Evolutionary conservation across 2,888 invertebrate genomes (phyloP), one percentile per base, ranked within the genome.

Genomic region (Ectemnius cavifrons): DNA sequence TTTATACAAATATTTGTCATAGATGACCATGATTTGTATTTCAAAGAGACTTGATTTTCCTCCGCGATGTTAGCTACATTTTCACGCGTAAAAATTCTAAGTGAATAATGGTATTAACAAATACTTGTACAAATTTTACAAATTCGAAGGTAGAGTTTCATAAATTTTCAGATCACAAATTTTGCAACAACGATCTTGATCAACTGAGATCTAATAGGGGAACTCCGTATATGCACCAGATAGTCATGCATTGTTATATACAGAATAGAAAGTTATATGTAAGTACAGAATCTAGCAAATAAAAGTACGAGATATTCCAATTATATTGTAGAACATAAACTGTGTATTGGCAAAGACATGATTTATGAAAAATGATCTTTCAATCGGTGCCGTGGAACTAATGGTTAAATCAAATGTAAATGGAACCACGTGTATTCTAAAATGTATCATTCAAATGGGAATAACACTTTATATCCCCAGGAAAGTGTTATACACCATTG

Each of bases 91-190:
- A 28, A 45, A 68, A 27, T 69, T 73, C 76, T 60, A 78, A 78
- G 68, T 37, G 37, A 37, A 37, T 37, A 78, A 76, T 73, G 71
- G 71, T 65, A 49, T 73, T 67, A 56, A 71, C 49, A 71, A 73
- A 70, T 71, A 70, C 78, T 73, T 80, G 63, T 78, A 80, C 71
- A 78, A 71, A 80, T 69, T 80, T 76, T 78, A 78, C 68, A 80
- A 62, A 65, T 63, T 57, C 62, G 62, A 56, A 63, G 28, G 52
- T 66, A 65, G 45, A 65, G 27, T 67, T 67, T 68, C 37, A 75
- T 75, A 52, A n/a, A 68, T 72, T 47, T 66, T 16, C 45, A 75
- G 67, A 72, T 70, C 65, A 59, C 63, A 66, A n/a, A 62, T 56
- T 60, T 18, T 65, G 20, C 57, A 28, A 59, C 23, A 64, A n/a